Conservation (phyloP, 2,888 invertebrate species). For the Lucinisca nassula region DNA sequence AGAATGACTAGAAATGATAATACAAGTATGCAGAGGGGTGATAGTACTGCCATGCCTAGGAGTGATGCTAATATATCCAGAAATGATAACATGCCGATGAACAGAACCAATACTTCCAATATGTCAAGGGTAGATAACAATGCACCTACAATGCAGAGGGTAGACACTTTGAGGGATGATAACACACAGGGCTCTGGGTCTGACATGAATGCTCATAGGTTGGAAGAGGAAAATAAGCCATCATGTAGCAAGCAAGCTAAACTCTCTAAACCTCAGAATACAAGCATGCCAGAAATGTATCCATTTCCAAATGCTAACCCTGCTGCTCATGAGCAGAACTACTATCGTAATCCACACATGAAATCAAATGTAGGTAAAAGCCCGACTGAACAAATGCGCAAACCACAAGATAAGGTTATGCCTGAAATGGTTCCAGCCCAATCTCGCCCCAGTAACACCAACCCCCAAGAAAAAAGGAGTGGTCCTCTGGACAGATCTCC, state of each 20-base stretch:
- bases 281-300: constrained; percentile 59
- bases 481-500: constrained; percentile 69
- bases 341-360: constrained; percentile 64
- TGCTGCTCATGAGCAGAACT: constrained; percentile 50
- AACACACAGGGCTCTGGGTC: neutral
- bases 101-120: neutral
- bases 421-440: constrained; percentile 47
- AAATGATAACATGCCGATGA: neutral
- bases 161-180: constrained; percentile 48
- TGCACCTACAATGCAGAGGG: constrained; percentile 47
- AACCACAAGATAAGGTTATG: constrained; percentile 56
- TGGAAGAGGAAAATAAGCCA: constrained; percentile 44
- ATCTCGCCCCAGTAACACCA: constrained; percentile 57
- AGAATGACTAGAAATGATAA: constrained; percentile 3
- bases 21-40: neutral
- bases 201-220: constrained; percentile 38
- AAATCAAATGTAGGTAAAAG: constrained; percentile 69
- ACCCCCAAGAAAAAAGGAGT: constrained; percentile 57
- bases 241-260: constrained; percentile 69
- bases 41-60: neutral
- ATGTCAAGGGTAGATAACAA: constrained; percentile 12
- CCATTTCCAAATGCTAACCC: constrained; percentile 49
- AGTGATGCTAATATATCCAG: neutral
- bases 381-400: constrained; percentile 67
- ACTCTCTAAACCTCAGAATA: constrained; percentile 47